Evolutionary conservation across 2,797 vertebrate species (phyloP).

Genomic region (Tenualosa ilisha): DNA sequence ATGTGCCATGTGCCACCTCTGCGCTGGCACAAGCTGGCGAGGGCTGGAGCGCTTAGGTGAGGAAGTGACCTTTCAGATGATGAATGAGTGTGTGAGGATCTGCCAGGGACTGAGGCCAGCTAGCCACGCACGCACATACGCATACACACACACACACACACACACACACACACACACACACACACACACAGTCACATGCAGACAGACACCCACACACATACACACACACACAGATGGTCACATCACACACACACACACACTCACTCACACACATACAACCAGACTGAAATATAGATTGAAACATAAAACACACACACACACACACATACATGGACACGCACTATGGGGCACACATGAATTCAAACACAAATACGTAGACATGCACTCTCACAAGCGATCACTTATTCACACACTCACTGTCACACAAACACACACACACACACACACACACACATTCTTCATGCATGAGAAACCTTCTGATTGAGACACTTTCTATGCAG

Average conservation of each 20-base stretch:
- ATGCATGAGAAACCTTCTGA: slow-evolving; percentile 80
- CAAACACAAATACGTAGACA: background rate
- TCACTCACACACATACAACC: background rate
- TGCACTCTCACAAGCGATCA: background rate
- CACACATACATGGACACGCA: background rate
- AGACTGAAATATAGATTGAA: too few species aligned
- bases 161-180: background rate
- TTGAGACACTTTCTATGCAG: slow-evolving; percentile 77
- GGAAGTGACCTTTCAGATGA: slow-evolving; percentile 21
- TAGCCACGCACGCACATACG: background rate
- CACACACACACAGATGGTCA: background rate
- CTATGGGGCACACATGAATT: background rate
- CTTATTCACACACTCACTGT: background rate
- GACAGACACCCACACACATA: background rate
- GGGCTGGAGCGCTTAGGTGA: background rate
- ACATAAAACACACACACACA: background rate
- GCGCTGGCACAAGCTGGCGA: background rate
- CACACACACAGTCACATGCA: background rate
- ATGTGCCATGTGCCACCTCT: background rate
- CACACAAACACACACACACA: background rate
- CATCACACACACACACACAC: background rate
- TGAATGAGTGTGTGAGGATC: slow-evolving; percentile 1
- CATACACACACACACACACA: background rate
- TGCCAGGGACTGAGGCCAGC: background rate
- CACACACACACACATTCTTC: slow-evolving; percentile 31